Evolutionary conservation across 2,888 invertebrate genomes (phyloP).

Genomic region (Cistogaster globosa): DNA sequence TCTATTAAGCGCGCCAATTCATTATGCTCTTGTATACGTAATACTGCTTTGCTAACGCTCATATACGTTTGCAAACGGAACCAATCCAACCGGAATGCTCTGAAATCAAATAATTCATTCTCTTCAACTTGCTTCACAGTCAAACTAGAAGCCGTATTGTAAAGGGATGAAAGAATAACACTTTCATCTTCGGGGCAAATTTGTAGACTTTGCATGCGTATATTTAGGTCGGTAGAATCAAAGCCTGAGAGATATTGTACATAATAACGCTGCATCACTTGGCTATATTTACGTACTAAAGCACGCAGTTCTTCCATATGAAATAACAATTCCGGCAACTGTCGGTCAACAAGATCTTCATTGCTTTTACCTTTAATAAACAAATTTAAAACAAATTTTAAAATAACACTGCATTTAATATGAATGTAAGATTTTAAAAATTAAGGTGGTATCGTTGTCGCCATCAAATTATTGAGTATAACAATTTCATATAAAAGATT

Average conservation of each 20-base stretch:
- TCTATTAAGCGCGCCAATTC: slow-evolving; percentile 96
- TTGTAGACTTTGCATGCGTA: slow-evolving; percentile 91
- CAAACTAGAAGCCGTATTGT: slow-evolving; percentile 92
- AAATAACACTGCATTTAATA: not conserved
- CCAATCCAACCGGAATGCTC: slow-evolving; percentile 98
- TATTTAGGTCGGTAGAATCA: slow-evolving; percentile 95
- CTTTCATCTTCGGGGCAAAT: slow-evolving; percentile 97
- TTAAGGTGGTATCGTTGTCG: too few species aligned
- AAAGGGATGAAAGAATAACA: slow-evolving; percentile 95
- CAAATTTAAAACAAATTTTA: not conserved
- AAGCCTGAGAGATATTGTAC: slow-evolving; percentile 98
- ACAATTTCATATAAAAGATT: too few species aligned
- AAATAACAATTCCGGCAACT: slow-evolving; percentile 97
- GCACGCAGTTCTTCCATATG: slow-evolving; percentile 99
- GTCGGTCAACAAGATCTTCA: slow-evolving; percentile 96
- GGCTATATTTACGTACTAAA: slow-evolving; percentile 96
- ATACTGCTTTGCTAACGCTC: slow-evolving; percentile 91
- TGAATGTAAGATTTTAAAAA: too few species aligned
- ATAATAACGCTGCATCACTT: slow-evolving; percentile 98
- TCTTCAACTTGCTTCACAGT: slow-evolving; percentile 98
- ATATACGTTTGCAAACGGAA: slow-evolving; percentile 97
- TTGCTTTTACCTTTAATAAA: slow-evolving; percentile 84
- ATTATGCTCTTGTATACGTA: slow-evolving; percentile 91
- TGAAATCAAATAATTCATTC: slow-evolving; percentile 97
- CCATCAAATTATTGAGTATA: too few species aligned